Percentiles rank a stretch among this genome's conserved stretches.
These are phyloP conservation scores for Micromys minutus DNA, from an alignment of 2,113 vertebrate species.

Conservation along the genomic window DNA sequence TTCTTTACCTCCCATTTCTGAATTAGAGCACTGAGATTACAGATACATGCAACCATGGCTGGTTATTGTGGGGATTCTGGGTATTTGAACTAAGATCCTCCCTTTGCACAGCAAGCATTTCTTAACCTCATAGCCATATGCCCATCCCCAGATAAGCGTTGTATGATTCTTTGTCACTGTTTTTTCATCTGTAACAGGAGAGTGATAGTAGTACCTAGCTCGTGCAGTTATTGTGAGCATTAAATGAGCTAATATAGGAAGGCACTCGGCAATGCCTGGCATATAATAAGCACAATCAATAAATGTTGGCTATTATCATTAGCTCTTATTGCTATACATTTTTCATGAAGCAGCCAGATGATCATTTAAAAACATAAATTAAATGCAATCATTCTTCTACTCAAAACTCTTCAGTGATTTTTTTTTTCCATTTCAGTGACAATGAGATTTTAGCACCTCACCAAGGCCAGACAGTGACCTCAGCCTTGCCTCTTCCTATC, in stretches of 20 bases:
- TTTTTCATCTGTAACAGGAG: background rate
- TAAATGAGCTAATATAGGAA: constrained; percentile 59
- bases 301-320: constrained; percentile 70
- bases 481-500: background rate
- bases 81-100: background rate
- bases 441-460: constrained; percentile 30
- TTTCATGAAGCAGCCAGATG: constrained; percentile 46
- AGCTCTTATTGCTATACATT: constrained; percentile 67
- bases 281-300: constrained; percentile 59
- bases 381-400: constrained; percentile 43
- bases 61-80: background rate
- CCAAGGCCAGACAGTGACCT: background rate
- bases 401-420: constrained; percentile 41
- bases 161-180: background rate
- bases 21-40: background rate
- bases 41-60: background rate
- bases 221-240: constrained; percentile 9
- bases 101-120: background rate
- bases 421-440: constrained; percentile 37
- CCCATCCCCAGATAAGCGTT: background rate
- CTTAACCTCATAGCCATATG: background rate
- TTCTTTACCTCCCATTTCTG: background rate
- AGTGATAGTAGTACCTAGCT: constrained; percentile 17
- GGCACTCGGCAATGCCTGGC: constrained; percentile 26
- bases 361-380: constrained; percentile 73